Evolutionary conservation across 2,113 vertebrate genomes (phyloP), one percentile per base, ranked within the genome.

Genomic region (Ceyx melanurus): DNA sequence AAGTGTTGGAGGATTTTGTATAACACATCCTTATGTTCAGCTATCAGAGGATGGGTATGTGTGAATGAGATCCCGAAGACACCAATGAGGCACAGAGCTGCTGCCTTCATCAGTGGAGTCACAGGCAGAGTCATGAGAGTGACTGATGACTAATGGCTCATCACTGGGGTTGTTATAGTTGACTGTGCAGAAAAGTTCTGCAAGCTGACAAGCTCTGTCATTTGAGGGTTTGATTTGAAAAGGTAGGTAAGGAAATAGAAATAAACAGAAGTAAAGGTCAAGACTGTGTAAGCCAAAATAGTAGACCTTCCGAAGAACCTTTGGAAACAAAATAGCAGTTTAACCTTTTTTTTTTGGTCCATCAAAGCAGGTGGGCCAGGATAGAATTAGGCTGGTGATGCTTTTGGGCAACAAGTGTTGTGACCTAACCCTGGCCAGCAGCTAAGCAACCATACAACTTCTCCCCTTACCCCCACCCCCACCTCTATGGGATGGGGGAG

Each of bases 401-500:
- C 4, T 86, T 80, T 76, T 33, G 46, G 42, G 21, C 19, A 75
- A 25, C 13, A 25, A 4, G 7, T 8, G 11, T 33, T 51, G 42
- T 31, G 35, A 51, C 45, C 35, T 79, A n/a, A 58, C 22, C 26
- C 22, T 0, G 0, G n/a, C 9, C 64, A 70, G 17, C 21, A 88
- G 58, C 11, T 23, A 65, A 40, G n/a, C 7, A 51, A 20, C 28
- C 43, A 40, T 13, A 43, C 25, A 23, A 13, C 48, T 50, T 50
- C 22, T 50, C 48, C 48, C 11, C 48, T 50, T 50, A 50, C 48
- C 11, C 21, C 10, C 46, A 23, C 46, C 48, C 48, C 3, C 10
- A 5, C 29, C 15, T 9, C 40, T 1, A 1, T 28, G 10, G 21
- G 28, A 74, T 1, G 2, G 10, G 7, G 37, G 8, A 68, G 42